Base-by-base conservation (phyloP, 35 echinoderm and acorn worm genomes). In the Amphiura filiformis region DNA sequence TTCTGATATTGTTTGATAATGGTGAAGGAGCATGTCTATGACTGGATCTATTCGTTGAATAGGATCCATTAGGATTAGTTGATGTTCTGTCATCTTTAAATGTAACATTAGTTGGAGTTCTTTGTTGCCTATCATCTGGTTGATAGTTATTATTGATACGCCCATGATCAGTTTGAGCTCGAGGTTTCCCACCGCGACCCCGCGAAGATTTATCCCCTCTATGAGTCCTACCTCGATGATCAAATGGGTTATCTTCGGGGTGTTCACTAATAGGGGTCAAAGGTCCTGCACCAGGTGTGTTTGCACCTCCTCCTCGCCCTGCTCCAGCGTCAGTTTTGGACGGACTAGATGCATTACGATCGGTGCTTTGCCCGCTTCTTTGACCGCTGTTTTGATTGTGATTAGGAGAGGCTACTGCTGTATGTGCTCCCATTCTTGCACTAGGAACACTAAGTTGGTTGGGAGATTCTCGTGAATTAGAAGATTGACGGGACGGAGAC, bases 261-360 rank as follows among this genome's bases (percentile, higher is more conserved):
- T 87, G 85, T 38, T 87, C 85, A 42, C 85, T 87, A 0, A 87
- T 87, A 38, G 85, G 85, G 33, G 85, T 78, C 34, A 87, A 49
- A 3, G 85, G 85, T 30, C 26, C 7, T 70, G 15, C 17, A 30
- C 11, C 61, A 70, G 61, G 61, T 5, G 61, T 15, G 36, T 36
- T 52, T 3, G 17, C 40, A 82, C 81, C 37, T 26, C 38, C 30
- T 47, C 38, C 40, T 26, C 1, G 22, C 26, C 39, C 23, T 28
- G 0, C 13, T n/a, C 39, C 31, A 1, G 23, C 40, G 36, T 42
- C 40, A 26, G 30, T 31, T 42, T 52, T 52, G 41, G 11, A 42
- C 7, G 37, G 30, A 82, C 81, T 52, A n/a, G n/a, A n/a, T n/a
- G n/a, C n/a, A n/a, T n/a, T n/a, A n/a, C n/a, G n/a, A n/a, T n/a